Base-by-base conservation (phyloP, 1,140 invertebrate genomes). In the Forficula auricularia region DNA sequence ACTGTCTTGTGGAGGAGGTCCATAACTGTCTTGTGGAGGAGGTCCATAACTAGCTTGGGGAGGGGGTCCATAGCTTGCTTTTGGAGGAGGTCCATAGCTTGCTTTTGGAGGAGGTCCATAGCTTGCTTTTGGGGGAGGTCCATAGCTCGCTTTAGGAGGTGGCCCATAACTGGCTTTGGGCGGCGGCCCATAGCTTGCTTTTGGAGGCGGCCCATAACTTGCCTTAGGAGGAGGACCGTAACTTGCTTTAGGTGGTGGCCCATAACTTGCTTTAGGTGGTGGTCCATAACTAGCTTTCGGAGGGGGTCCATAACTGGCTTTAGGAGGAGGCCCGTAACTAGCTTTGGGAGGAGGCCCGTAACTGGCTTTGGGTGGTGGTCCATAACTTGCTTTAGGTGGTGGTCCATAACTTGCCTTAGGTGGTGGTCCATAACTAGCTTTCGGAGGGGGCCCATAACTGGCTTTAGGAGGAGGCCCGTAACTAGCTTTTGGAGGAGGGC, bases 51-150 rank as follows among this genome's bases (percentile, higher is more conserved):
- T 30, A 3, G 43, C 35, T 40, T 42, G 32, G 22, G 49, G 49
- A 10, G 48, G 48, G 9, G 43, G 40, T 6, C 50, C 50, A 32
- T 51, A 51, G 13, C 16, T 18, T 30, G 43, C 41, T 36, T 46
- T 47, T n/a, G 51, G 49, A 34, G 46, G 42, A n/a, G 47, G 35
- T 2, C 40, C 47, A 36, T 52, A 53, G 14, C 34, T 44, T 9
- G 43, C n/a, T 37, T 52, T 52, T 22, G 50, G 44, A 10, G 52
- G 53, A 19, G 55, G 52, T 3, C 55, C 55, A 37, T 56, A 57
- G 3, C 20, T 38, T 10, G 48, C 18, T 49, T 55, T 56, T 10
- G 54, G 52, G 9, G 43, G 43, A 15, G 36, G 36, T 4, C n/a
- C 8, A 40, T 54, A 56, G 33, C 41, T 48, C n/a, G 42, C 35